Conservation (phyloP, 2,113 vertebrate species). For the Miniopterus natalensis region DNA sequence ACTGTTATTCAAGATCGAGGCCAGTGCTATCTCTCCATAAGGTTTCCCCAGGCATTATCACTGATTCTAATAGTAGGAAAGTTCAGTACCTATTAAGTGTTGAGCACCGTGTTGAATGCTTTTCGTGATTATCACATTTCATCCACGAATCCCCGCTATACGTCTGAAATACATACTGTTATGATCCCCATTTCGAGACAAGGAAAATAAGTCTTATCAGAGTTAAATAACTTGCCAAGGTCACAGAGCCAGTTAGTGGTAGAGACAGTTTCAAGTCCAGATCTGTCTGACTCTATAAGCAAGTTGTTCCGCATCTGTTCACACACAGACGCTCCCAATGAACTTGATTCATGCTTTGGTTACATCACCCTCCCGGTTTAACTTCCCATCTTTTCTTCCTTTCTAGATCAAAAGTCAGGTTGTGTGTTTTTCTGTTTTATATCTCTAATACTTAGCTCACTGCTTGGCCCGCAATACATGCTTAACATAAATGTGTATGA, state of each 20-base stretch:
- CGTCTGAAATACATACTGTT: neutral
- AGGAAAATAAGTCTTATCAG: neutral
- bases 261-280: neutral
- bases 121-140: neutral
- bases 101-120: neutral
- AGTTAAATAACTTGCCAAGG: neutral
- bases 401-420: slow-evolving; percentile 19
- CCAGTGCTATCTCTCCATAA: neutral
- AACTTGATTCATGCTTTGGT: neutral
- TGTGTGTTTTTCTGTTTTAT: neutral
- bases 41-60: neutral
- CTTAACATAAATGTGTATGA: neutral
- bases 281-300: neutral
- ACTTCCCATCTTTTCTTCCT: neutral
- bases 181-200: neutral
- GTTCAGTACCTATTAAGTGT: neutral
- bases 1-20: slow-evolving; percentile 28
- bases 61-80: slow-evolving; percentile 8
- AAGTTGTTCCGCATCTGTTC: neutral
- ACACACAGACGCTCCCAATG: neutral
- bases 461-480: neutral
- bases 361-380: neutral
- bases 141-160: neutral
- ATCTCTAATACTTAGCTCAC: slow-evolving; percentile 21
- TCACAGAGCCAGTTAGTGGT: neutral